phyloP scores from a whole-genome alignment of 2,797 vertebrate species.

The Eulemur albifrons region DNA sequence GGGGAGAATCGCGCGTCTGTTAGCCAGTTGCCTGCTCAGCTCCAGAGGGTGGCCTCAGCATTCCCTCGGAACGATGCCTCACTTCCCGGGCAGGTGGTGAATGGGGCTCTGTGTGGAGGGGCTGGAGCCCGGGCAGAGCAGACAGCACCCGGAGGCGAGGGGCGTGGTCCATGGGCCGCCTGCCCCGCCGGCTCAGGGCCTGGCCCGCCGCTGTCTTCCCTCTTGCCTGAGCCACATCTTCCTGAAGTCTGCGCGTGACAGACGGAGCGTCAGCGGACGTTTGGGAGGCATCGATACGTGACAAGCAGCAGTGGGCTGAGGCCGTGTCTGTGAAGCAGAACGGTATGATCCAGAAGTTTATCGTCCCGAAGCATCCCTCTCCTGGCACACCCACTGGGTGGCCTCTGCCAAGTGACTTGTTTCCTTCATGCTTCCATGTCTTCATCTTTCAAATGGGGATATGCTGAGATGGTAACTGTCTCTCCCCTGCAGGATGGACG shows the following conservation, averaged over 20 bases:
- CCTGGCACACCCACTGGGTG: background rate
- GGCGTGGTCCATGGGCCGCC: rapidly evolving
- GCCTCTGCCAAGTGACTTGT: background rate
- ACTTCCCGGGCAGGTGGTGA: background rate
- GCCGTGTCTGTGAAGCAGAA: background rate
- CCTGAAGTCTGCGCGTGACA: background rate
- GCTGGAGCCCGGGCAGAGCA: background rate
- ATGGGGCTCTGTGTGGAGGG: background rate
- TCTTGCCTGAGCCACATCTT: background rate
- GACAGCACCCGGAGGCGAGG: rapidly evolving
- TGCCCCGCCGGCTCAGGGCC: background rate
- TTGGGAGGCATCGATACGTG: rapidly evolving
- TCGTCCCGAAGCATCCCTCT: background rate
- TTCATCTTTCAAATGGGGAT: background rate
- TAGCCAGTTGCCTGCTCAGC: background rate
- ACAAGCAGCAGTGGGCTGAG: rapidly evolving
- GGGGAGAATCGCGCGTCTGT: background rate
- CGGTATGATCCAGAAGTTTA: background rate
- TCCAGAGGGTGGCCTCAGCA: background rate
- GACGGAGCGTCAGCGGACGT: background rate
- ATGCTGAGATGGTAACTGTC: background rate
- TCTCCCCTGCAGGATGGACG: background rate
- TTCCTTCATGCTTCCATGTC: background rate
- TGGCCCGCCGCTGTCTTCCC: background rate
- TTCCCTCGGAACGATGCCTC: background rate